A percentile compares a stretch with the other conserved stretches of the same genome.
Conservation (phyloP, 2,113 vertebrate genomes). For the Daubentonia madagascariensis region DNA sequence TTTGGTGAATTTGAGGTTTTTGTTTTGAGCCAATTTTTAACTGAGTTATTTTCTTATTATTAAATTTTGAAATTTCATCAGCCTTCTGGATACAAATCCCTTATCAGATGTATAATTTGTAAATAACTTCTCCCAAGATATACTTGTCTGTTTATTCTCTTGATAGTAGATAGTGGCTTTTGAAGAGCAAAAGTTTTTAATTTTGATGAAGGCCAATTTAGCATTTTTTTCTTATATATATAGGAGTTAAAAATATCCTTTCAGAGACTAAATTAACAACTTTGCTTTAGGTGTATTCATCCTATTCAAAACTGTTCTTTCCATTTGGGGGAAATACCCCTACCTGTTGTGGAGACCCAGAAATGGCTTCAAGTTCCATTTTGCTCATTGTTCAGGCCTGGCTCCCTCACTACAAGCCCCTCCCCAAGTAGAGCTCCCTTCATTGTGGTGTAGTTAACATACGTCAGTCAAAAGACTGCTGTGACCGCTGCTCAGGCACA, state of each 20-base stretch:
- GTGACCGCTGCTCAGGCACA: neutral
- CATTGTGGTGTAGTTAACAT: too few relatives aligned
- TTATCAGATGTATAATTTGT: neutral
- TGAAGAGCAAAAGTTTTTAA: neutral
- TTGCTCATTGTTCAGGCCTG: too few relatives aligned
- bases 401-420: neutral
- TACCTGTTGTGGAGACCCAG: neutral
- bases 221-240: neutral
- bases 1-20: too few relatives aligned
- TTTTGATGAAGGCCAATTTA: neutral
- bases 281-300: neutral
- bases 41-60: neutral
- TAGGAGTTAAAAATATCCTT: neutral
- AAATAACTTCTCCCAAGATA: neutral
- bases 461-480: too few relatives aligned
- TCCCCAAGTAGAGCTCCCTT: neutral
- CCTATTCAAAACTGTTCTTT: neutral
- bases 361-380: neutral
- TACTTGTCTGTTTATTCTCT: neutral
- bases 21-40: neutral
- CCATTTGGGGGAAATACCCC: neutral
- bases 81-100: neutral
- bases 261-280: neutral
- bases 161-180: neutral
- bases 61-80: neutral